Evolutionary conservation across 2,888 invertebrate genomes (phyloP), one percentile per base, ranked within the genome.

Genomic region (Epinotia demarniana): DNA sequence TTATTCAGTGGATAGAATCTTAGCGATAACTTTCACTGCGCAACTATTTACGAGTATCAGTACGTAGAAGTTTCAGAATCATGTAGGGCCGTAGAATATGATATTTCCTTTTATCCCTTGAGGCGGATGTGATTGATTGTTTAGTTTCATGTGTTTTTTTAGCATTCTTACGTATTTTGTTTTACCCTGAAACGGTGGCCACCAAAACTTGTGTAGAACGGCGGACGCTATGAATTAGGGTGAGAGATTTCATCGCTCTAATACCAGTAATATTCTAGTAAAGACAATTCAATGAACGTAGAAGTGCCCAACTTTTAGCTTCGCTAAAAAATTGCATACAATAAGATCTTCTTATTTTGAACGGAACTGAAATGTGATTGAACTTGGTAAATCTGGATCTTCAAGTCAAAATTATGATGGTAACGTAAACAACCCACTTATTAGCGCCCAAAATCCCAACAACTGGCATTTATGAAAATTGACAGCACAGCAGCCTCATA

Each of bases 1-100:
- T 46, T 69, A 60, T 60, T 69, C 69, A 69, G 16, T 43, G 39
- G 43, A 23, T 39, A 60, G 43, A 58, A 46, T 46, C 58, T 69
- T 43, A 23, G 23, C 19, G 27, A 11, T 43, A 69, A 69, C n/a
- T 69, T 58, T 43, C 43, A 33, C n/a, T 60, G 4, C 11, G 46
- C 11, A 58, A 69, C 43, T 23, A 60, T 53, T 53, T 53, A 53
- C 53, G 6, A 53, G 53, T 53, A n/a, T 49, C 12, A 3, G 13
- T 46, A 49, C 49, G 49, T 49, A 49, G 16, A 49, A 16, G 16
- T 49, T 49, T 49, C 49, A 16, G 49, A 16, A 49, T 49, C 16
- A 49, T 49, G 16, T 49, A 16, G 49, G 49, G 49, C 13, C n/a
- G n/a, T 53, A 49, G 16, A 16, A n/a, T 49, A 49, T n/a, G 12